Base-by-base conservation (phyloP, 1,140 invertebrate genomes). In the Saxidomus purpurata region DNA sequence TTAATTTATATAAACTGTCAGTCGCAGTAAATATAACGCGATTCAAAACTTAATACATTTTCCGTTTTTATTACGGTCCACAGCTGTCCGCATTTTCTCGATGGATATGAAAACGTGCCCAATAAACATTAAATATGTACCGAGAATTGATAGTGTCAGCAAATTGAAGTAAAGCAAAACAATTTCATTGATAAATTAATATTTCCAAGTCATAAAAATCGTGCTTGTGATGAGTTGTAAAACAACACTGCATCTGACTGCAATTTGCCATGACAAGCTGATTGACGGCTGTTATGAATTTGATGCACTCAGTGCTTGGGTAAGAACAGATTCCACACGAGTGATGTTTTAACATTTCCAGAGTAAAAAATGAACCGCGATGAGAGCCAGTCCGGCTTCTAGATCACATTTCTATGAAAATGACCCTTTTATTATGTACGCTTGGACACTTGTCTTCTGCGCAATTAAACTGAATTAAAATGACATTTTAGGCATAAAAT, bases 11-110 rank as follows among this genome's bases (percentile, higher is more conserved):
- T 74, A 28, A 74, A 74, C 69, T 74, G 69, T 47, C 69, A 74
- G 36, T 1, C n/a, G 40, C 17, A 74, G 69, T 74, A 74, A 74
- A 74, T 74, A 74, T 40, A 74, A 8, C 69, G 38, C 19, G 40
- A 74, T 74, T 74, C 69, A 74, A 74, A 74, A 74, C 69, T 74
- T 74, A 74, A 74, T 74, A 69, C 36, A 47, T 47, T 74, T 47
- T 63, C 59, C 25, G 40, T 22, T 40, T 74, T 74, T 74, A 38
- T 74, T 40, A 28, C 1, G 19, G 36, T 74, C 40, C 36, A 74
- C 69, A 74, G 36, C 69, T 74, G 69, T 74, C 69, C 36, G 36
- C 40, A 40, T 22, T 74, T 47, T 74, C 69, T 38, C n/a, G 40
- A 38, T 19, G 4, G 36, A 38, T 40, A 74, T 74, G 40, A 40